phyloP scores from a whole-genome alignment of 2,113 vertebrate species.

The Fregata magnificens region DNA sequence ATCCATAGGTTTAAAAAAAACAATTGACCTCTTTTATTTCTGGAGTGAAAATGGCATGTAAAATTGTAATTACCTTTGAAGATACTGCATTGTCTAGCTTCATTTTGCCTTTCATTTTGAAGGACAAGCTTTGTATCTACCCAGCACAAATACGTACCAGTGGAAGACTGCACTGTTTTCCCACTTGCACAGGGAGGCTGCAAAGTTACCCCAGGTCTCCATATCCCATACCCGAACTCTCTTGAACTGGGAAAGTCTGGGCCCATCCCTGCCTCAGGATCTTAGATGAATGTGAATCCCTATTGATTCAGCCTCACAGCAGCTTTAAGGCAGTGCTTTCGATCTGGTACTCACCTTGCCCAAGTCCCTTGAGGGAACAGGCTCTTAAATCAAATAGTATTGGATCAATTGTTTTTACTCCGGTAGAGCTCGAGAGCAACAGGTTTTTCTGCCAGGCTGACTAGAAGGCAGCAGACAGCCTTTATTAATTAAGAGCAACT shows the following conservation, averaged over 20 bases:
- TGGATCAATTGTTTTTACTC: neutral
- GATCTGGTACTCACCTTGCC: neutral
- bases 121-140: neutral
- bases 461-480: neutral
- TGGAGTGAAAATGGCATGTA: neutral
- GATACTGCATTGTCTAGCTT: neutral
- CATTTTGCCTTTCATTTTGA: neutral
- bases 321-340: neutral
- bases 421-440: neutral
- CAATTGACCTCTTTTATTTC: neutral
- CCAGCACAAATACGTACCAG: neutral
- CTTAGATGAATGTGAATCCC: neutral
- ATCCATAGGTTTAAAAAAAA: neutral
- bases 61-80: neutral
- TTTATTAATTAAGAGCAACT: neutral
- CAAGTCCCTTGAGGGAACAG: neutral
- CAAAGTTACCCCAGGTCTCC: neutral
- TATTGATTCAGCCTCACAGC: accelerated
- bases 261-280: neutral
- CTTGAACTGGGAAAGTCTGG: neutral
- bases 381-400: neutral
- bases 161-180: neutral
- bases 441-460: neutral
- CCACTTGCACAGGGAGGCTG: neutral
- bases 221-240: neutral